Evolutionary conservation across 2,888 invertebrate species (phyloP).

Genomic region (Trichopoda pennipes): DNA sequence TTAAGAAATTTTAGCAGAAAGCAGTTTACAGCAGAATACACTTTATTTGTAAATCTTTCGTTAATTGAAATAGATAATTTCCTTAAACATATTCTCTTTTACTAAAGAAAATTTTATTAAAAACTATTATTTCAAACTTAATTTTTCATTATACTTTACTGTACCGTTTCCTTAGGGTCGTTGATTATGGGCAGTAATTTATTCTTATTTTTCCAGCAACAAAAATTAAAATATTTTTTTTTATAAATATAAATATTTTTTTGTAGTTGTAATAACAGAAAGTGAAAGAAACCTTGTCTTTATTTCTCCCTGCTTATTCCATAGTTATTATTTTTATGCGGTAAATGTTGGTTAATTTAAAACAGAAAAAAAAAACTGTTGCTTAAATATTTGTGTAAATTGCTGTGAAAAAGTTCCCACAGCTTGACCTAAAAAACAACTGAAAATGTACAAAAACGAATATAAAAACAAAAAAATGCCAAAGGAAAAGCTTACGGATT

Average conservation of each 20-base stretch:
- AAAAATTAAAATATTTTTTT: neutral
- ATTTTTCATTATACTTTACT: neutral
- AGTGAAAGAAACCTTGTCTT: constrained; percentile 65
- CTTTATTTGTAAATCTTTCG: too few species aligned
- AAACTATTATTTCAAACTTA: neutral
- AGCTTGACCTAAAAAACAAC: constrained; percentile 69
- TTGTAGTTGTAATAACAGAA: constrained; percentile 20
- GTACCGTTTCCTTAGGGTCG: neutral
- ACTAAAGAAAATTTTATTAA: neutral
- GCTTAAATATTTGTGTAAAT: constrained; percentile 51
- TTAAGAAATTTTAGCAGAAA: too few species aligned
- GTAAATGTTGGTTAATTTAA: constrained; percentile 57
- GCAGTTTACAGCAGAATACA: too few species aligned
- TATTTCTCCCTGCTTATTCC: constrained; percentile 38
- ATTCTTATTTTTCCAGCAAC: neutral
- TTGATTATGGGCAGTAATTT: neutral
- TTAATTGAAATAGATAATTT: too few species aligned
- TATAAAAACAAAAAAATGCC: constrained; percentile 9
- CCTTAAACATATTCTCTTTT: neutral
- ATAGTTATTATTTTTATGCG: constrained; percentile 27
- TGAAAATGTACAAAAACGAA: constrained; percentile 25
- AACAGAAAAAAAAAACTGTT: constrained; percentile 15
- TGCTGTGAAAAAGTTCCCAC: constrained; percentile 67
- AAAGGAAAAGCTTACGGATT: constrained; percentile 40
- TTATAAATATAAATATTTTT: neutral